These are phyloP conservation scores for Heterodera schachtii DNA, from an alignment of 1,140 invertebrate species.

Conservation along the genomic window DNA sequence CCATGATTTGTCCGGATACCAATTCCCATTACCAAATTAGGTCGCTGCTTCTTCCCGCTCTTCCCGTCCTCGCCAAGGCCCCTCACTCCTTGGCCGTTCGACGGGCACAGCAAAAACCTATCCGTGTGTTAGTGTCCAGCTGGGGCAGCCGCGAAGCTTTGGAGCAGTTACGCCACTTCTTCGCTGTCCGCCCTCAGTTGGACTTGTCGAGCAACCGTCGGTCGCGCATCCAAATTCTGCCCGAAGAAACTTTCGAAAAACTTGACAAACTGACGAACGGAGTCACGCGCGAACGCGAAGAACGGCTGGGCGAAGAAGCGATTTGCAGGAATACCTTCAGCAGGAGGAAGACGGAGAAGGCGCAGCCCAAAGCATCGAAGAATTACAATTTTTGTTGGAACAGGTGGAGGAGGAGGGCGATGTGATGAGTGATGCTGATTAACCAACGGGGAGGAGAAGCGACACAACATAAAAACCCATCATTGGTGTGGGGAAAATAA, in stretches of 20 bases:
- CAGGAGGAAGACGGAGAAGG: not conserved
- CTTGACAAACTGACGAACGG: not conserved
- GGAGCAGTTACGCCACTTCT: conserved; percentile 1
- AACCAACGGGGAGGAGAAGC: not conserved
- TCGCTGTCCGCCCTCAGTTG: conserved; percentile 24
- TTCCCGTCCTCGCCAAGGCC: not conserved
- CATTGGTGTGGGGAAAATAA: too few species aligned
- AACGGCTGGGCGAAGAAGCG: conserved; percentile 1
- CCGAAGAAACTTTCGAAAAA: conserved; percentile 20
- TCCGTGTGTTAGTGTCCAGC: conserved; percentile 19
- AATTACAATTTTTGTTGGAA: not conserved
- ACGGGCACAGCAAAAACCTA: not conserved
- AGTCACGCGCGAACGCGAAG: not conserved
- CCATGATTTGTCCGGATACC: not conserved
- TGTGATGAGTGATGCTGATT: not conserved
- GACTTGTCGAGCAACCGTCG: not conserved
- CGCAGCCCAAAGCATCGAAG: not conserved
- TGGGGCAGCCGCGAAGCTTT: conserved; percentile 14
- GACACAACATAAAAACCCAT: too few species aligned
- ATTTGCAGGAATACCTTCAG: not conserved
- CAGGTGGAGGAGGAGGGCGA: not conserved
- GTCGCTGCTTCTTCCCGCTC: not conserved
- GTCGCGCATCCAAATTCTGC: conserved; percentile 10
- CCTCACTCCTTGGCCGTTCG: not conserved
- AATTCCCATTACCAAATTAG: not conserved